These are phyloP conservation scores for Acanthopagrus latus DNA, from an alignment of 2,797 vertebrate species.

Conservation along the genomic window DNA sequence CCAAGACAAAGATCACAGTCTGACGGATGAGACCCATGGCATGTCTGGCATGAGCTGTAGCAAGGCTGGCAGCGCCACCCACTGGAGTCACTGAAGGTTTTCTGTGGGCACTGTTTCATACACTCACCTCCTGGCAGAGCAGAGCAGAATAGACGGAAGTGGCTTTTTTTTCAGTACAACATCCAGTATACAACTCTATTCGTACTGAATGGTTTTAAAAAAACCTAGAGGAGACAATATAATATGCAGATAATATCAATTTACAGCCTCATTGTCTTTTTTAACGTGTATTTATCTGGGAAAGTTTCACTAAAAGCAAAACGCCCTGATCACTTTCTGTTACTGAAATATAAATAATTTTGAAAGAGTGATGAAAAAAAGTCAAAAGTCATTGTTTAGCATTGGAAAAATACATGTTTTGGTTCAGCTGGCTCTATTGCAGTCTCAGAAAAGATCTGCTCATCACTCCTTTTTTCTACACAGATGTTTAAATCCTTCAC, in stretches of 20 bases:
- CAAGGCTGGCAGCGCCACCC: constrained; percentile 86
- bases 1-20: constrained; percentile 84
- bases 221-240: not conserved
- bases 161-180: constrained; percentile 1
- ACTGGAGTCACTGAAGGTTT: constrained; percentile 81
- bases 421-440: not conserved
- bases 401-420: not conserved
- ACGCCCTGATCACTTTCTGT: not conserved
- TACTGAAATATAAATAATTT: not conserved
- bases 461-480: constrained; percentile 4
- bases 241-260: not conserved
- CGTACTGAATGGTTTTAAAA: not conserved
- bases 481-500: constrained; percentile 2
- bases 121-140: constrained; percentile 79
- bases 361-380: too few species aligned
- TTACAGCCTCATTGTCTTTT: not conserved
- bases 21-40: constrained; percentile 78
- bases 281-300: not conserved
- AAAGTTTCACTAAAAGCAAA: not conserved
- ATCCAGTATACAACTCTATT: not conserved
- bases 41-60: constrained; percentile 83
- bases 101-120: constrained; percentile 82
- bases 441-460: not conserved
- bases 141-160: constrained; percentile 8
- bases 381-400: not conserved